Evolutionary conservation across 1,140 invertebrate species (phyloP), one percentile per base, ranked within the genome.

Genomic region (Drosophila bocki): DNA sequence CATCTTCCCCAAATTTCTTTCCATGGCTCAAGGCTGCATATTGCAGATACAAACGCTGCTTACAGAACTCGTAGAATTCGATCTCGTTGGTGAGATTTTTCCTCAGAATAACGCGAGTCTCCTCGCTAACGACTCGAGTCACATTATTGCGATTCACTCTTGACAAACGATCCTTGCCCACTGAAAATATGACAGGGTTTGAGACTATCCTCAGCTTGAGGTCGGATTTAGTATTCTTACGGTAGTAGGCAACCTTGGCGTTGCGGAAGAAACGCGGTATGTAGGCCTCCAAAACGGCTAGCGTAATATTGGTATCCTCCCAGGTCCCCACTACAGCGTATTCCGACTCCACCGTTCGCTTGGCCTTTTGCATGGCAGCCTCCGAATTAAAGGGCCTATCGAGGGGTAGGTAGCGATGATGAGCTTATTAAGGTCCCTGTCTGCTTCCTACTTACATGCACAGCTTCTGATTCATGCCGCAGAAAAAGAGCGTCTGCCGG

Each of bases 241-340:
- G 95, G 94, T 96, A 96, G 91, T 97, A 98, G 58, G 97, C 93
- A 74, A 96, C 93, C 12, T 94, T 94, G 19, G 97, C 97, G 45
- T 97, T 96, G 44, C 93, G 94, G 93, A 98, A 98, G 93, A 97
- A 98, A 53, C 95, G 93, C 0, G 97, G 97, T 69, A 98, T 95
- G 91, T 97, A 98, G 81, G 96, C 94, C 93, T 98, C 97, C 35
- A 98, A 93, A 13, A 98, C 97, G 0, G 95, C 94, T 1, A 98
- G 93, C 0, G 97, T 98, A 1, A 95, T 95, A 92, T 98, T 97
- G 83, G 97, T 95, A 82, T 98, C 97, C 90, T 98, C 97, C 12
- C 98, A 94, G n/a, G 98, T 96, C 1, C 97, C 97, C 3, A 98
- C 97, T 0, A 98, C 97, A 0, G 97, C 96, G 83, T 98, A 98